Base-by-base conservation (phyloP, 2,888 invertebrate species). In the Ommatoiulus sabulosus region DNA sequence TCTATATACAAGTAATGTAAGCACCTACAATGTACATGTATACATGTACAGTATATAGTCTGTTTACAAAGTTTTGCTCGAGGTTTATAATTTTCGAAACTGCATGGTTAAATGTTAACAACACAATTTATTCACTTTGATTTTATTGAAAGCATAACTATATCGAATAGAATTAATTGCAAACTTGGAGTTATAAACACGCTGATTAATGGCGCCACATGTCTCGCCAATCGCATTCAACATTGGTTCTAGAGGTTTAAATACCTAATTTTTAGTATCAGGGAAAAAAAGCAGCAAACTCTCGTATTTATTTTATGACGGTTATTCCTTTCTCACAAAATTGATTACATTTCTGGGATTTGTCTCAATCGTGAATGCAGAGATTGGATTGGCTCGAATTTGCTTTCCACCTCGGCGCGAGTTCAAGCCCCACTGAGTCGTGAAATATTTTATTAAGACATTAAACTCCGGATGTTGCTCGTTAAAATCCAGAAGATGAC, bases 391-490 rank as follows among this genome's bases (percentile, higher is more conserved):
- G 63, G 20, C 20, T 63, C n/a, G 63, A 63, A 63, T 63, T 63
- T 63, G 63, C 63, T 63, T 63, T n/a, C 63, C 63, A 63, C 20
- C 63, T 63, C 20, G 17, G 57, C 17, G 57, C 15, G 4, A 57
- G 57, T 57, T 57, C 15, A 20, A 15, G 20, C 63, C 63, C 63
- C 63, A 20, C 63, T 20, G 63, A 63, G 63, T 63, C 63, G 63
- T 63, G 20, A 63, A 63, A 63, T 63, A 63, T 63, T 63, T 63
- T 63, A 63, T 63, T 63, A 63, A 63, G 63, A 63, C 63, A 63
- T 63, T 63, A 63, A 63, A 63, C 20, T 20, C 20, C 20, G 20
- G 63, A 63, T 63, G 63, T 20, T 20, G 63, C 63, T 63, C 63
- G 63, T 63, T 20, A 63, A 63, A 63, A 63, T 63, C 15, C 17